Evolutionary conservation across 2,888 invertebrate genomes (phyloP).

Genomic region (Stenurella melanura): DNA sequence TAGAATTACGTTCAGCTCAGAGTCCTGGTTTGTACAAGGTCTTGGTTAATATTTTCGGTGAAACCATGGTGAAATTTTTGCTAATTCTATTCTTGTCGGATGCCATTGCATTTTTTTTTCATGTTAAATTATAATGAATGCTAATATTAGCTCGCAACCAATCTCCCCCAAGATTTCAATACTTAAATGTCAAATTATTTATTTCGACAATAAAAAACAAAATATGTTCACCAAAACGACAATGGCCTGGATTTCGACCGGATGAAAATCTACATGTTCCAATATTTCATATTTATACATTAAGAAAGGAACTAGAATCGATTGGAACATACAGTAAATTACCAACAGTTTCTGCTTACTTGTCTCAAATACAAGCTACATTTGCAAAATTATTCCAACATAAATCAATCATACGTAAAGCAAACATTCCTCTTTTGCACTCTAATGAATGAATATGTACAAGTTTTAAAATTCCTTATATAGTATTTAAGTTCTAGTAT

Average conservation of each 20-base stretch:
- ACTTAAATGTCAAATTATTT: not conserved
- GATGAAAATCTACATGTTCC: constrained; percentile 11
- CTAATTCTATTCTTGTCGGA: too few species aligned
- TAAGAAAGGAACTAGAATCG: constrained; percentile 9
- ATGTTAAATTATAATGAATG: too few species aligned
- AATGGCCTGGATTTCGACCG: not conserved
- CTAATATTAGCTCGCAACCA: too few species aligned
- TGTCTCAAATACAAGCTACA: constrained; percentile 20
- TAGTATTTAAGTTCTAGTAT: constrained; percentile 34
- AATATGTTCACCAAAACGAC: not conserved
- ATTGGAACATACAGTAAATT: constrained; percentile 26
- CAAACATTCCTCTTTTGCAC: constrained; percentile 19
- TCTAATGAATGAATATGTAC: constrained; percentile 40
- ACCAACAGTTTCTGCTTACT: constrained; percentile 42
- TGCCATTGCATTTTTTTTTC: too few species aligned
- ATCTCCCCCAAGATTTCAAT: not conserved
- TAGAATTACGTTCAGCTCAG: too few species aligned
- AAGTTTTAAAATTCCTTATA: constrained; percentile 40
- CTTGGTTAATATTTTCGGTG: too few species aligned
- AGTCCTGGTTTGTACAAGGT: too few species aligned
- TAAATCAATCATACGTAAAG: constrained; percentile 31
- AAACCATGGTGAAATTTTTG: too few species aligned
- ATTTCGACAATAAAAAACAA: not conserved
- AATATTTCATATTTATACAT: constrained; percentile 32
- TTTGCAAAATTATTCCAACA: not conserved